Evolutionary conservation across 2,797 vertebrate genomes (phyloP).

Genomic region (Acipenser oxyrinchus): DNA sequence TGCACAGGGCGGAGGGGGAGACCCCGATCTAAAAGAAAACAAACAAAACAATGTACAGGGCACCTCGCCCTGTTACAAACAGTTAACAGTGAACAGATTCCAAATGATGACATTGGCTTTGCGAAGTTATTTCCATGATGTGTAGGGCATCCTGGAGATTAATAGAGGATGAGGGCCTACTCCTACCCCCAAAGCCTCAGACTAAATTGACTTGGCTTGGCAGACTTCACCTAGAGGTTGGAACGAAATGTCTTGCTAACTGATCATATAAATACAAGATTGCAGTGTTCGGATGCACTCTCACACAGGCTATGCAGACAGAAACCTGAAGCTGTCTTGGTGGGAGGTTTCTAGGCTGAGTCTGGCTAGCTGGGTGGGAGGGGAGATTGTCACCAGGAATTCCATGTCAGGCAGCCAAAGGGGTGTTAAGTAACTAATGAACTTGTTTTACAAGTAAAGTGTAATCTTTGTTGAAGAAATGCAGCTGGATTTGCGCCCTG

Average conservation of each 20-base stretch:
- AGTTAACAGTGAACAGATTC: slow-evolving; percentile 52
- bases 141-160: slow-evolving; percentile 58
- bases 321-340: slow-evolving; percentile 48
- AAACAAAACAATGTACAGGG: too few relatives aligned
- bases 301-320: slow-evolving; percentile 28
- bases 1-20: too few relatives aligned
- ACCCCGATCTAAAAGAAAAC: too few relatives aligned
- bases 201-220: slow-evolving; percentile 58
- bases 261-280: slow-evolving; percentile 49
- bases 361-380: slow-evolving; percentile 32
- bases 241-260: slow-evolving; percentile 47
- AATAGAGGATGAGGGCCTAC: slow-evolving; percentile 52
- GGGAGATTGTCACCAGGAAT: slow-evolving; percentile 55
- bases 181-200: slow-evolving; percentile 49
- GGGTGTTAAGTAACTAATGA: slow-evolving; percentile 54
- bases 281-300: slow-evolving; percentile 37
- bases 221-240: slow-evolving; percentile 42
- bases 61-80: too few relatives aligned
- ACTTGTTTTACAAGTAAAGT: slow-evolving; percentile 66
- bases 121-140: slow-evolving; percentile 59
- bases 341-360: slow-evolving; percentile 63
- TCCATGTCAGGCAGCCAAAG: slow-evolving; percentile 54
- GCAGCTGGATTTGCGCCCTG: slow-evolving; percentile 67
- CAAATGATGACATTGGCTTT: slow-evolving; percentile 56
- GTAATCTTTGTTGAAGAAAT: slow-evolving; percentile 56